Evolutionary conservation across 2,113 vertebrate species (phyloP), one percentile per base, ranked within the genome.

Genomic region (Stictonetta naevosa): DNA sequence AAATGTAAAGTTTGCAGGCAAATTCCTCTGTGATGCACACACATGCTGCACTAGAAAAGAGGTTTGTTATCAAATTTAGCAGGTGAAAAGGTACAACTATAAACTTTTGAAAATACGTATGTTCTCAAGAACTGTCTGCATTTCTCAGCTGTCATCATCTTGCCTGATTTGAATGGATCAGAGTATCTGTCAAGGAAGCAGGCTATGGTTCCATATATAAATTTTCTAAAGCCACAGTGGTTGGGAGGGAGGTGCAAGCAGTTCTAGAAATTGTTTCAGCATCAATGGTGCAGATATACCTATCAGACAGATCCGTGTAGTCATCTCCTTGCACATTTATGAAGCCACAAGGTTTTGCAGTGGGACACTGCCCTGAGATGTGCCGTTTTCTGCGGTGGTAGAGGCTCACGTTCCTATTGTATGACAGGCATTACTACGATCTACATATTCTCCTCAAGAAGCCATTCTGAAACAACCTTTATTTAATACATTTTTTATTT

Each of bases 231-330:
- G 33, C 15, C 31, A 22, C 1, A 2, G n/a, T 26, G 20, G 8
- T 31, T 58, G 3, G 8, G 5, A 1, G 1, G 3, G 15, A 8
- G 16, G 1, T 40, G 28, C 36, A 83, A 66, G 33, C 7, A 0
- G 4, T 20, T 74, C n/a, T 16, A 74, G 21, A 13, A 84, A 78
- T 40, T 55, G 5, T 34, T 87, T 71, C n/a, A 38, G 31, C 25
- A 8, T n/a, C 3, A 1, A 7, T 33, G 25, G 12, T 63, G 60
- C 1, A 77, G 48, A 58, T 52, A 58, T 0, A 36, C 4, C 20
- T 18, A 62, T 46, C 16, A 79, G 28, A 15, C 13, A 60, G 3
- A 28, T 17, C 10, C 7, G 15, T 16, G 8, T 44, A 1, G 48
- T 71, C 26, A 34, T 62, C 40, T 71, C 46, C n/a, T 84, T 23